Evolutionary conservation across 2,113 vertebrate genomes (phyloP).

Genomic region (Nansenia antarctica): DNA sequence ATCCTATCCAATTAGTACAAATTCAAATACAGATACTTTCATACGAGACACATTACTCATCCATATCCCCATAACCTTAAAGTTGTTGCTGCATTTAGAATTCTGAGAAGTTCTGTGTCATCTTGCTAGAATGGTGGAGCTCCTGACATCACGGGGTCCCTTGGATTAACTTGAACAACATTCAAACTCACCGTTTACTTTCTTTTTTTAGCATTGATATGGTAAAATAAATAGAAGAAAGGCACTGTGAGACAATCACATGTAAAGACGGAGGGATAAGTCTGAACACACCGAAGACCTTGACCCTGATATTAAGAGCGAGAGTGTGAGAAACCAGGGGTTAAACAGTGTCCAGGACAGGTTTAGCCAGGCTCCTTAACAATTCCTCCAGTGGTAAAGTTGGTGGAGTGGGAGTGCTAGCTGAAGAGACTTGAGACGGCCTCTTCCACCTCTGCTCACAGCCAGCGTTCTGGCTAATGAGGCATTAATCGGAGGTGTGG

Average conservation of each 20-base stretch:
- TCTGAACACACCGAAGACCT: conserved; percentile 42
- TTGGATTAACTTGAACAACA: conserved; percentile 40
- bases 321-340: conserved; percentile 64
- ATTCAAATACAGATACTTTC: neutral
- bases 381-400: conserved; percentile 41
- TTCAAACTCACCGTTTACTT: conserved; percentile 33
- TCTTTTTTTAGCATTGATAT: conserved; percentile 23
- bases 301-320: conserved; percentile 53
- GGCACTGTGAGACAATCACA: conserved; percentile 48
- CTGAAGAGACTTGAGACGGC: conserved; percentile 58
- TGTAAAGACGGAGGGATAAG: conserved; percentile 46
- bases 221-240: conserved; percentile 22
- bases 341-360: conserved; percentile 45
- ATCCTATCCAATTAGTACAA: neutral
- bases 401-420: conserved; percentile 61
- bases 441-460: conserved; percentile 55
- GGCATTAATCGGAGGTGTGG: conserved; percentile 78
- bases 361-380: conserved; percentile 25
- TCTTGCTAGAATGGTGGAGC: too few relatives aligned
- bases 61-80: neutral
- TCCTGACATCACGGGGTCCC: conserved; percentile 48
- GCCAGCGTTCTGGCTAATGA: conserved; percentile 70
- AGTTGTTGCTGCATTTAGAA: neutral
- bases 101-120: neutral
- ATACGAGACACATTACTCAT: neutral